These are phyloP conservation scores for Pararge aegeria DNA, from an alignment of 1,140 invertebrate genomes.

Conservation along the genomic window DNA sequence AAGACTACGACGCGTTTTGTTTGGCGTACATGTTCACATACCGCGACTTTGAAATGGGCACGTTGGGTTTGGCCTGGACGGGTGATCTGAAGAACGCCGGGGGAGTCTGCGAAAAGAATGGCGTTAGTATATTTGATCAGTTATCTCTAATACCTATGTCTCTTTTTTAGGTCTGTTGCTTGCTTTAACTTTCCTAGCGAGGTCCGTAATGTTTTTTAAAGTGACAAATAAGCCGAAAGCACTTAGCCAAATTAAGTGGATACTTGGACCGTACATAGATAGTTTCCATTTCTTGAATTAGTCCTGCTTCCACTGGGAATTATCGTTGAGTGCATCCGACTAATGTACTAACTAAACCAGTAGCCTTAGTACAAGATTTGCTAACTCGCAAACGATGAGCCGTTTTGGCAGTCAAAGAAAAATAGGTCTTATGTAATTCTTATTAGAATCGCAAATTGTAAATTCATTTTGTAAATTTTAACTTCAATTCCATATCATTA, in stretches of 20 bases:
- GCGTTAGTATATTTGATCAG: conserved; percentile 79
- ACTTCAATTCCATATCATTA: too few relatives aligned
- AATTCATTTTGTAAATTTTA: too few relatives aligned
- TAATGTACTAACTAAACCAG: neutral
- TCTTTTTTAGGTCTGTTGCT: too few relatives aligned
- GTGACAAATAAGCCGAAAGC: too few relatives aligned
- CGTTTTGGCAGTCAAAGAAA: too few relatives aligned
- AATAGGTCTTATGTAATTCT: too few relatives aligned
- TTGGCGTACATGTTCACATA: conserved; percentile 99
- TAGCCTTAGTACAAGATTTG: too few relatives aligned
- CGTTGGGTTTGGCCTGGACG: conserved; percentile 98
- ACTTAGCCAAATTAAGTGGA: neutral
- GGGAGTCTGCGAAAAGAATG: conserved; percentile 96
- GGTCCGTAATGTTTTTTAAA: too few relatives aligned
- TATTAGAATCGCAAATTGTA: too few relatives aligned
- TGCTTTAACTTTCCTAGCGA: too few relatives aligned
- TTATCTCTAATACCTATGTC: too few relatives aligned
- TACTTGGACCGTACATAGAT: neutral
- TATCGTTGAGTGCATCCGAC: neutral
- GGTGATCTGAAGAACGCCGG: conserved; percentile 97
- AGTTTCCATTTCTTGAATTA: neutral
- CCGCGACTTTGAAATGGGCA: conserved; percentile 99
- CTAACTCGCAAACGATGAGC: too few relatives aligned
- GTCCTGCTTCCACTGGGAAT: neutral
- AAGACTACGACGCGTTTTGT: conserved; percentile 99